These are phyloP conservation scores for Manis javanica DNA, from an alignment of 2,797 vertebrate genomes.

Conservation along the genomic window DNA sequence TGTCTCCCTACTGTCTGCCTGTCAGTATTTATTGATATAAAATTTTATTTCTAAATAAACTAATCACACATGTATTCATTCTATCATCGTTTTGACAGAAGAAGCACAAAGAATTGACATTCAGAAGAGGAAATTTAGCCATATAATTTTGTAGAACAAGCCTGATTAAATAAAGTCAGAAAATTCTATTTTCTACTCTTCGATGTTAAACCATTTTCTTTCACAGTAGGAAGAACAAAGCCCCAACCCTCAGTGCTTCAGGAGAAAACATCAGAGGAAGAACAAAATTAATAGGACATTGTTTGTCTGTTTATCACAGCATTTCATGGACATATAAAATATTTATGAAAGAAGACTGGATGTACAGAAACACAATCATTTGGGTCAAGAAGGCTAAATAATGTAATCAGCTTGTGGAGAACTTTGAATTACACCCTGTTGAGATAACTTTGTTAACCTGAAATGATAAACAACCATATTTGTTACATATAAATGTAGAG, in stretches of 20 bases:
- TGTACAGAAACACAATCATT: background rate
- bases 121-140: slow-evolving; percentile 47
- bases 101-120: slow-evolving; percentile 8
- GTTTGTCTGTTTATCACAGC: slow-evolving; percentile 14
- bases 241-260: background rate
- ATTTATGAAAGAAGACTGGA: background rate
- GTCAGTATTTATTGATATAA: slow-evolving; percentile 35
- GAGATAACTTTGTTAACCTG: slow-evolving; percentile 39
- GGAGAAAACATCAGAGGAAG: background rate
- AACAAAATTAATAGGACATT: slow-evolving; percentile 28
- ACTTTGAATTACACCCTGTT: slow-evolving; percentile 34
- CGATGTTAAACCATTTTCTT: slow-evolving; percentile 44
- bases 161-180: slow-evolving; percentile 58
- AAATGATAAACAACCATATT: slow-evolving; percentile 27
- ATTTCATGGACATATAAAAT: slow-evolving; percentile 22
- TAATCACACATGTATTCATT: slow-evolving; percentile 35
- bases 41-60: slow-evolving; percentile 60
- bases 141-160: slow-evolving; percentile 29
- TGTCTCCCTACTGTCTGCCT: background rate
- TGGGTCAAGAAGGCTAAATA: slow-evolving; percentile 30
- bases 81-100: background rate
- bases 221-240: background rate
- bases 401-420: background rate
- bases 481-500: background rate
- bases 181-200: slow-evolving; percentile 45